Evolutionary conservation across 2,888 invertebrate species (phyloP), one percentile per base, ranked within the genome.

Genomic region (Hirtodrosophila confusa): DNA sequence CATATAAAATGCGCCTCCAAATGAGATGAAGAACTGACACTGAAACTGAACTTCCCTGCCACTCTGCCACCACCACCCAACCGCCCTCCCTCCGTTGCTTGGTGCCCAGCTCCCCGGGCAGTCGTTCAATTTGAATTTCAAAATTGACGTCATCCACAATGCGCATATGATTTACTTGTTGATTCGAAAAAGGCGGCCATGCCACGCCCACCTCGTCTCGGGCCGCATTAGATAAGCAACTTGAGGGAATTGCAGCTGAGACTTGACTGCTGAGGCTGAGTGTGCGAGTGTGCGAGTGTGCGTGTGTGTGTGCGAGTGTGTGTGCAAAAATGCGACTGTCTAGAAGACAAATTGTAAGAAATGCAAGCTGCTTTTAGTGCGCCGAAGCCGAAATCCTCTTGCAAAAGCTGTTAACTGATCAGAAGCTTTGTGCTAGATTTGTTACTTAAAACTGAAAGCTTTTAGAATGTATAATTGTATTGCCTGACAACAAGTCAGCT

Each of bases 151-250:
- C 82, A 82, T 82, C 60, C 62, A 68, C 74, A 83, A 86, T 79
- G 86, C 79, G 86, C 86, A 82, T 86, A 86, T 83, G 80, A 78
- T 80, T 80, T 83, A 86, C 84, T 84, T 78, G 82, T 83, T 86
- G 82, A 83, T 83, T 72, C 67, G 40, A 74, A 64, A 31, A 57
- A 57, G 70, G 67, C 63, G 56, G 63, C 65, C 57, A 49, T 24
- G 57, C 80, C 82, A 62, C 77, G 78, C 63, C 75, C 84, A 64
- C 44, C 27, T 39, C 58, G 69, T 66, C 75, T 60, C 70, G 35
- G 63, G 64, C 74, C 67, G 50, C 78, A 71, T 71, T 66, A 76
- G 71, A 74, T 64, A 79, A 80, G 71, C 74, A 79, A 64, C 70
- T 55, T 64, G 68, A 58, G 75, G 77, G 75, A 76, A 76, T 72